Base-by-base conservation (phyloP, 2,888 invertebrate genomes). In the Rotaria socialis region DNA sequence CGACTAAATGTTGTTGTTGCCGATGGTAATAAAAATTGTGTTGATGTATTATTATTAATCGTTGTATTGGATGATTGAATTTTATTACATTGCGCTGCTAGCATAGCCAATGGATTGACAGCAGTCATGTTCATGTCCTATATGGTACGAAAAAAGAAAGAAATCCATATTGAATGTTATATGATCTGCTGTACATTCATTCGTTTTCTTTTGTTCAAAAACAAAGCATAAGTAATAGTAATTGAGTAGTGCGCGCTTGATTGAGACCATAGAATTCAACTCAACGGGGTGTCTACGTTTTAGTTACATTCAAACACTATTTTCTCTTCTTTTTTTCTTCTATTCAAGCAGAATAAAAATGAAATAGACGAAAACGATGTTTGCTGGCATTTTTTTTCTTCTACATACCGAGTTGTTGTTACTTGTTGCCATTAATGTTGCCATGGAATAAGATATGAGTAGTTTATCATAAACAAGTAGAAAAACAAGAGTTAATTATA, bases 41-140 rank as follows among this genome's bases (percentile, higher is more conserved):
- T 10, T 47, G 43, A 35, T n/a, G 47, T n/a, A 47, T 80, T 24
- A n/a, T 80, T 80, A 80, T 47, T 80, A 24, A 43, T 80, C 43
- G 80, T 47, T 47, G 67, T 67, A 67, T 67, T 67, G 67, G 67
- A 67, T 19, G 67, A 67, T 67, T 35, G 67, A 35, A 80, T 80
- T 80, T 80, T 80, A 80, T 80, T 80, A 80, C 80, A 80, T 80
- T 80, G 80, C 47, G 80, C 43, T 4, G 80, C 80, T 80, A 80
- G 47, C 80, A 80, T 80, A 47, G 80, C 80, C 80, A 80, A 80
- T 47, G 80, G 80, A n/a, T 43, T 80, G 80, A 47, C 47, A 80
- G 47, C 11, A 80, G 80, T n/a, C 67, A 67, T 67, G 67, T 67
- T 67, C 67, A 67, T 67, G 67, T 67, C 67, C 67, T 67, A 35